These are phyloP conservation scores for Eriocheir sinensis DNA, from an alignment of 1,140 invertebrate species.

Conservation along the genomic window DNA sequence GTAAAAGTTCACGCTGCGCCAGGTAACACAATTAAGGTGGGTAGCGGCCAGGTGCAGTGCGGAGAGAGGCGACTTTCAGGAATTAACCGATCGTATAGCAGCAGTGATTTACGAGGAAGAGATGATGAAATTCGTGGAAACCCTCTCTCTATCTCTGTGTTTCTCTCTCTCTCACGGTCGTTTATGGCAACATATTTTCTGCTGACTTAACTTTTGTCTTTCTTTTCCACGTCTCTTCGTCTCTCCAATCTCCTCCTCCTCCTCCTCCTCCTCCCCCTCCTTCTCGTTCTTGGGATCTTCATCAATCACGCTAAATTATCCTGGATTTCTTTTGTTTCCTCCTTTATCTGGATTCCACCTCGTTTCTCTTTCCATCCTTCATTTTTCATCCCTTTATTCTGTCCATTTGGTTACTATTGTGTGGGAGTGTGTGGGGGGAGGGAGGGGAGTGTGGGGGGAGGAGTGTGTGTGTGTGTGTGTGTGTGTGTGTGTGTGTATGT, in stretches of 20 bases:
- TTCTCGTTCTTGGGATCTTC: neutral
- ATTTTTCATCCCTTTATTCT: neutral
- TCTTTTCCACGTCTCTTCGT: neutral
- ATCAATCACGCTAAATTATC: conserved; percentile 17
- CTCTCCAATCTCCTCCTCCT: neutral
- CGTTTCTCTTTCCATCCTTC: neutral
- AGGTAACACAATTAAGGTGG: too few relatives aligned
- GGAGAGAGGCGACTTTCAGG: too few relatives aligned
- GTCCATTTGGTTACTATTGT: too few relatives aligned
- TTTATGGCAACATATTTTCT: neutral
- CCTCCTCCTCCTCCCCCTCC: neutral
- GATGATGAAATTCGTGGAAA: neutral
- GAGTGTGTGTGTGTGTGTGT: too few relatives aligned
- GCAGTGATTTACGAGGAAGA: neutral
- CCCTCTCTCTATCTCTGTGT: neutral
- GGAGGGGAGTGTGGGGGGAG: too few relatives aligned
- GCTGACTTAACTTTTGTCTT: neutral
- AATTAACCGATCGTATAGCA: too few relatives aligned
- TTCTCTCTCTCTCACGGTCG: too few relatives aligned
- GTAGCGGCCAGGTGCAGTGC: too few relatives aligned
- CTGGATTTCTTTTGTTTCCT: neutral
- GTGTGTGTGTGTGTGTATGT: too few relatives aligned
- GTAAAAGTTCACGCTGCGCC: too few relatives aligned
- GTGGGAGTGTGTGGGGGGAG: too few relatives aligned
- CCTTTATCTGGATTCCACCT: neutral